Conservation (phyloP, 2,113 vertebrate genomes). For the Isurus oxyrinchus region DNA sequence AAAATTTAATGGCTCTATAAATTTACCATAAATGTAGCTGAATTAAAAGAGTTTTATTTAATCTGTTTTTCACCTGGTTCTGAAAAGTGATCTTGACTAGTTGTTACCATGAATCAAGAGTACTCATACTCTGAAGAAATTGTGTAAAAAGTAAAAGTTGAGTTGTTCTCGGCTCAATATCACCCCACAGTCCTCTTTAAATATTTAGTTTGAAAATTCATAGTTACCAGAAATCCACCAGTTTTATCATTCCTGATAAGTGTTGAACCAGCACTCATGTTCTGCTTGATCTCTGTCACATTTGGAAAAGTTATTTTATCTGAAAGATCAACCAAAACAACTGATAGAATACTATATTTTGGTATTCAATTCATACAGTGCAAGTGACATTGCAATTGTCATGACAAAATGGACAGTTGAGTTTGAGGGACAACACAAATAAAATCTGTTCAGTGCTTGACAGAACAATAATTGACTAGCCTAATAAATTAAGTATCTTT, state of each 20-base stretch:
- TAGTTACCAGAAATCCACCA: conserved; percentile 69
- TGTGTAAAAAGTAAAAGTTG: neutral
- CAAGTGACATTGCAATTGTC: neutral
- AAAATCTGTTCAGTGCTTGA: neutral
- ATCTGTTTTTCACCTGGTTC: neutral
- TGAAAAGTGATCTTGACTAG: neutral
- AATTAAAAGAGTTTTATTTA: neutral
- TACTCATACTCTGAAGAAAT: neutral
- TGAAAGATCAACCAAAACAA: conserved; percentile 49
- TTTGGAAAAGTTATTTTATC: conserved; percentile 67
- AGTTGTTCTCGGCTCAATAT: neutral
- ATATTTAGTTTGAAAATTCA: neutral
- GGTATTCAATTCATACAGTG: neutral
- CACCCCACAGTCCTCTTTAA: neutral
- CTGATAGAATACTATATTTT: neutral
- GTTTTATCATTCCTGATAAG: conserved; percentile 61
- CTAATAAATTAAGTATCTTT: neutral
- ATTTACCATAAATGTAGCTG: neutral
- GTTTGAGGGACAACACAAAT: neutral
- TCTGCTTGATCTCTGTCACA: conserved; percentile 65
- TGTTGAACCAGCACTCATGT: conserved; percentile 81
- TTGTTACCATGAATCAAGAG: neutral
- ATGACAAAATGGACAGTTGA: neutral
- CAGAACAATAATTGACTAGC: neutral
- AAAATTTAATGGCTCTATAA: neutral